Evolutionary conservation across 2,113 vertebrate genomes (phyloP), one percentile per base, ranked within the genome.

Genomic region (Martes martes): DNA sequence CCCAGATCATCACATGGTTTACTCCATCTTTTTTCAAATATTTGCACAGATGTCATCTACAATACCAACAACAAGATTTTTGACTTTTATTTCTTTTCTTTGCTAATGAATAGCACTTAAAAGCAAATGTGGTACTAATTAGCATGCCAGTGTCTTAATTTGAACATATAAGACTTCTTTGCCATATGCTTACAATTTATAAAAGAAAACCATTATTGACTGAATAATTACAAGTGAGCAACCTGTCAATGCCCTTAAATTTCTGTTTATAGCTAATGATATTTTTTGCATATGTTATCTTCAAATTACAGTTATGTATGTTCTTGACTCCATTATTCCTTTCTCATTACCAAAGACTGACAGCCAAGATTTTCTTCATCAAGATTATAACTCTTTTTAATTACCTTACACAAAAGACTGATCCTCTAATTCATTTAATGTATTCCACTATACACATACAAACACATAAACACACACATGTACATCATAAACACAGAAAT

Each of bases 201-300:
- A 94, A 94, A 94, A 78, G 42, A 89, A 92, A 95, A 89, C 24
- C 57, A 89, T 92, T 92, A 86, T 82, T 89, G 50, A 57, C 63
- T 85, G 55, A 95, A 91, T 94, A 95, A 92, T 91, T 96, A 61
- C 6, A 67, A 67, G 50, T 67, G 24, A 65, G 55, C 28, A 76
- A 76, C 4, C 31, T 85, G 67, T 89, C 45, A 84, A 23, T 1
- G 7, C 18, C 91, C 42, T 24, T 23, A 96, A 81, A 92, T 94
- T 84, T 85, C 97, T 97, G 24, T 93, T 93, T 96, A 59, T 6
- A 93, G 57, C 24, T 73, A 83, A 61, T 65, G 42, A 89, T 10
- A 84, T 61, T 80, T 89, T 89, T 91, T 73, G 19, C 19, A 33
- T 24, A 79, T 83, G 39, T 13, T 55, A 95, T 88, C 39, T 95